Evolutionary conservation across 2,113 vertebrate genomes (phyloP).

Genomic region (Varanus salvator): DNA sequence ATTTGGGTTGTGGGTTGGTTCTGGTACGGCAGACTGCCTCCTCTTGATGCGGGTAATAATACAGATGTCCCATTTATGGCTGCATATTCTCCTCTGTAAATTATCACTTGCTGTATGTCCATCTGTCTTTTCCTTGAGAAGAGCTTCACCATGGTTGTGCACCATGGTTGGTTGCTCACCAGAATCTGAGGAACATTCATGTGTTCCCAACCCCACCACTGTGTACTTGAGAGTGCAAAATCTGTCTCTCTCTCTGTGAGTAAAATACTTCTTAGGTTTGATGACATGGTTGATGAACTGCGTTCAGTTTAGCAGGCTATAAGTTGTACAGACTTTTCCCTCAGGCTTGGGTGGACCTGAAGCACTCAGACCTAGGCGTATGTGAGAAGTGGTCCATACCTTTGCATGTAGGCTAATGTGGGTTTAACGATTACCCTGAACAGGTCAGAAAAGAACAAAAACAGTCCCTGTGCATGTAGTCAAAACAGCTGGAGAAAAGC

Average conservation of each 20-base stretch:
- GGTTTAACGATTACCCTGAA: not conserved
- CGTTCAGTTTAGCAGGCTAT: not conserved
- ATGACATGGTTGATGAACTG: not conserved
- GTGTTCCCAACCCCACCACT: no score
- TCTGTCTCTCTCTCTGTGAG: no score
- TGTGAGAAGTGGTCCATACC: not conserved
- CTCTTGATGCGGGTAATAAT: not conserved
- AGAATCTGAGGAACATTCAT: not conserved
- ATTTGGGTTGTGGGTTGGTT: not conserved
- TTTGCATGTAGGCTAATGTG: slow-evolving; percentile 3
- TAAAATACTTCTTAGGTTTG: not conserved
- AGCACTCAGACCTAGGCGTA: not conserved
- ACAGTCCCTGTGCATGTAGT: not conserved
- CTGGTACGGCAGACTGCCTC: not conserved
- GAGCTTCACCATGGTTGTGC: not conserved
- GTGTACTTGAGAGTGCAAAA: not conserved
- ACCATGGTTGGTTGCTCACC: not conserved
- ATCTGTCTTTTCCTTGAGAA: not conserved
- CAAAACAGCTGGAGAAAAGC: not conserved
- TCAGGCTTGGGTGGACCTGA: not conserved
- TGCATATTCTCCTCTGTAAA: not conserved
- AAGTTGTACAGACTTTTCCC: not conserved
- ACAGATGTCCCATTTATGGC: not conserved
- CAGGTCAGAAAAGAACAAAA: not conserved
- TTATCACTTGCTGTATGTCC: not conserved